These are phyloP conservation scores for Oasisia sp. DNA, from an alignment of 2,888 invertebrate genomes.

Conservation along the genomic window DNA sequence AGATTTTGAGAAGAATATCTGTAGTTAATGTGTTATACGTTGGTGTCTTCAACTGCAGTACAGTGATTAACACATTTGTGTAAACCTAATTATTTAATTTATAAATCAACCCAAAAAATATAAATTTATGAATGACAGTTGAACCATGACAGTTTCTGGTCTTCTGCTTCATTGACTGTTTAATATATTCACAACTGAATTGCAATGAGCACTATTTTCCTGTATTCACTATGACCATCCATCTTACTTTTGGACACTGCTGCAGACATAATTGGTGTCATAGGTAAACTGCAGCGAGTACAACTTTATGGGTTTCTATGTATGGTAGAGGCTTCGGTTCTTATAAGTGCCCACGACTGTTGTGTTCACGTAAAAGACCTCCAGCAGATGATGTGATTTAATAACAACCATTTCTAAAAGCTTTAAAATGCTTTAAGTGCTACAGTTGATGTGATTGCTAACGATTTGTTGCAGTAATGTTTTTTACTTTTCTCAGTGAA, in stretches of 20 bases:
- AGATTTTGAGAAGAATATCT: background rate
- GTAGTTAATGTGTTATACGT: background rate
- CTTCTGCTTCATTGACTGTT: background rate
- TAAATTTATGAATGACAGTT: background rate
- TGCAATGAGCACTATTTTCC: background rate
- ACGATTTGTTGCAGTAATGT: background rate
- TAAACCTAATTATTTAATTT: background rate
- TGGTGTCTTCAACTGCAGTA: background rate
- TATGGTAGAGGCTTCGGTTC: background rate
- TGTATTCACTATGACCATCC: background rate
- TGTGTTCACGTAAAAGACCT: background rate
- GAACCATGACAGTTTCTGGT: background rate
- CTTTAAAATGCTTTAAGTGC: too few species aligned
- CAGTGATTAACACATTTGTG: background rate
- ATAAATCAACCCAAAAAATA: background rate
- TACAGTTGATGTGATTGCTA: too few species aligned
- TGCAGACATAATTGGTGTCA: conserved; percentile 6
- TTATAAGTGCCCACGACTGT: background rate
- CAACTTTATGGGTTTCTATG: background rate
- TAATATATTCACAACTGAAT: background rate
- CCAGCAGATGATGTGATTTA: background rate
- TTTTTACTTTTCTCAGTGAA: background rate
- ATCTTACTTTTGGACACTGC: background rate
- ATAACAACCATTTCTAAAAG: background rate
- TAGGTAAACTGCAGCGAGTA: background rate